Evolutionary conservation across 2,888 invertebrate species (phyloP), one percentile per base, ranked within the genome.

Genomic region (Acanthosepion esculentum): DNA sequence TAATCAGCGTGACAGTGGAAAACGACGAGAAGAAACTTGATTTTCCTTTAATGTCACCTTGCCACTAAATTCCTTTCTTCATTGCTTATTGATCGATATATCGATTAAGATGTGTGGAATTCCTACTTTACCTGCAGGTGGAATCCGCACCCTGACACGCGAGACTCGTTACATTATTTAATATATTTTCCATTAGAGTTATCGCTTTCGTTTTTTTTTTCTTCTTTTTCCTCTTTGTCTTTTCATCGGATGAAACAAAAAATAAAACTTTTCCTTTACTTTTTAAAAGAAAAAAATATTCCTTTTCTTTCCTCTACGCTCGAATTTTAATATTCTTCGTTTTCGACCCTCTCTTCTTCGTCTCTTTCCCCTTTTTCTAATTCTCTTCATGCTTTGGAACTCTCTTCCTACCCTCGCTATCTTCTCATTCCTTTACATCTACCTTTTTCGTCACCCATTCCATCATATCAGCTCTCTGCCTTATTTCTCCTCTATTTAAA

Each of bases 21-120:
- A 91, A 78, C 59, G 91, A 92, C 93, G 93, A 94, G 94, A 94
- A 50, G 33, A 91, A 91, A 91, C 33, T 33, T 23, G 18, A 91
- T 20, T 91, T 29, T 41, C 33, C 48, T 59, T 59, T 5, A 92
- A 48, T 48, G 48, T 48, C 92, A 8, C 92, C n/a, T 92, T 48
- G 41, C 92, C 20, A 41, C 8, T 48, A 41, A 20, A 92, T 92
- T 92, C 92, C 48, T 92, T 92, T 48, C 48, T 48, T 48, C n/a
- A 23, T 48, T 41, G 20, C 20, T 8, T 92, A 23, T 5, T 26
- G 41, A 41, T 92, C 92, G 8, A 92, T 92, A 41, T 92, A 41
- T 92, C 92, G 41, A 41, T 48, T 23, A 23, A 59, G 20, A 23
- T 23, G 59, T 23, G 59, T 59, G 59, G 59, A 26, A 93, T 92